Conservation (phyloP, 2,113 vertebrate genomes). For the Apeltes quadracus region DNA sequence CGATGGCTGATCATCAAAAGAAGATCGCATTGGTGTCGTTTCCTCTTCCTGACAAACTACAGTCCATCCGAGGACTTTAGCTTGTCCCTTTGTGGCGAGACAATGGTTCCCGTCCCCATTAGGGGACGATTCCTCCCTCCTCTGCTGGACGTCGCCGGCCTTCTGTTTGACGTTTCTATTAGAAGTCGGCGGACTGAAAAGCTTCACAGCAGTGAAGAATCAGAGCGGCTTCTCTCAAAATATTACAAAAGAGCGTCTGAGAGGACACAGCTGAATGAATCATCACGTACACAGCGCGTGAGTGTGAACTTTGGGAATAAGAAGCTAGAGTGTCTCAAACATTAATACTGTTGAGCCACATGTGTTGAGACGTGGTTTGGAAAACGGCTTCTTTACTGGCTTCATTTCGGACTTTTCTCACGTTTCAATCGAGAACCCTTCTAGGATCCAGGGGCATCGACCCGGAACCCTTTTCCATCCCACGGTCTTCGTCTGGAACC, state of each 20-base stretch:
- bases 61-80: slow-evolving; percentile 9
- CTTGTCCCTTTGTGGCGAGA: neutral
- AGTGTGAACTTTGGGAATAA: neutral
- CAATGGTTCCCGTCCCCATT: slow-evolving; percentile 26
- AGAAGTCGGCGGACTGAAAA: slow-evolving; percentile 19
- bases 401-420: neutral
- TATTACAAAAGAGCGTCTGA: slow-evolving; percentile 21
- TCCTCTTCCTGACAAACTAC: neutral
- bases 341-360: neutral
- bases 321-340: neutral
- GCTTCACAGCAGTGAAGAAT: neutral
- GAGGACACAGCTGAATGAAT: slow-evolving; percentile 15
- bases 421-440: too few species aligned
- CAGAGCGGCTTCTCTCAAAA: slow-evolving; percentile 18
- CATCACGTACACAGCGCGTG: neutral
- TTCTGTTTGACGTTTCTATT: slow-evolving; percentile 53
- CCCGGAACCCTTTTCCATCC: too few species aligned
- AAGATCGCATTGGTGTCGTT: neutral
- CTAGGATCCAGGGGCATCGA: too few species aligned
- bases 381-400: neutral
- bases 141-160: slow-evolving; percentile 27
- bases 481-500: too few species aligned
- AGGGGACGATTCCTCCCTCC: slow-evolving; percentile 44
- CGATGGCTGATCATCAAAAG: neutral
- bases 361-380: neutral